phyloP scores from a whole-genome alignment of 37 sponge, comb jelly and placozoan species.

The Hexactinellida sp. region DNA sequence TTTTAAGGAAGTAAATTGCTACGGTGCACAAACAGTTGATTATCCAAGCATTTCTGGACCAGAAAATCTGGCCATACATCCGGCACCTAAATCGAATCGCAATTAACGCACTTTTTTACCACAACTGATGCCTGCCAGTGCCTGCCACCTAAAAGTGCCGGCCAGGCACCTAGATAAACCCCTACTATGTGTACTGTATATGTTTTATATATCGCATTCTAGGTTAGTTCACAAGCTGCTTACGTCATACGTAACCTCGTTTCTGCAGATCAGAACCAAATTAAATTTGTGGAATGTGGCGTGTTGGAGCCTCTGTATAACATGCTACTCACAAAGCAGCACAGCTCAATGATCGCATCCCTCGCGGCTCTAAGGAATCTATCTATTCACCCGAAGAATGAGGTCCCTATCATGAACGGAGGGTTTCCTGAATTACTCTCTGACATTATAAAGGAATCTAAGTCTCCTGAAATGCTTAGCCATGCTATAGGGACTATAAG shows the following conservation, averaged over 20 bases:
- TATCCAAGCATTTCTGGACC: too few species aligned
- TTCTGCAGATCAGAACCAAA: conserved; percentile 46
- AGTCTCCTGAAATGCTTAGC: not conserved
- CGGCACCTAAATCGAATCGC: too few species aligned
- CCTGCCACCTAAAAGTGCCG: too few species aligned
- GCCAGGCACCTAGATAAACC: too few species aligned
- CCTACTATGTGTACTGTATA: too few species aligned
- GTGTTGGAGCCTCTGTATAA: conserved; percentile 30
- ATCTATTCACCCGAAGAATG: not conserved
- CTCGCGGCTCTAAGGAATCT: not conserved
- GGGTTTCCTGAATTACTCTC: not conserved
- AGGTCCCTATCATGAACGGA: not conserved
- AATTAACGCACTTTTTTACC: too few species aligned
- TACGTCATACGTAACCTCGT: conserved; percentile 14
- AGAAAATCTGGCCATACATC: too few species aligned
- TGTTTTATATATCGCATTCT: not conserved
- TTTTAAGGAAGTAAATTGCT: too few species aligned
- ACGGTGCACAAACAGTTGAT: too few species aligned
- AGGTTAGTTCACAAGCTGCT: conserved; percentile 16
- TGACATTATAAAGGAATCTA: not conserved
- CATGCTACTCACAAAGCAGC: not conserved
- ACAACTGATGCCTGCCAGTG: too few species aligned
- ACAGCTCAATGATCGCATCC: not conserved
- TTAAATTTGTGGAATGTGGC: conserved; percentile 38
- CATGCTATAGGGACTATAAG: conserved; percentile 5